Conservation (phyloP, 2,113 vertebrate species). For the Marcusenius ussheri region DNA sequence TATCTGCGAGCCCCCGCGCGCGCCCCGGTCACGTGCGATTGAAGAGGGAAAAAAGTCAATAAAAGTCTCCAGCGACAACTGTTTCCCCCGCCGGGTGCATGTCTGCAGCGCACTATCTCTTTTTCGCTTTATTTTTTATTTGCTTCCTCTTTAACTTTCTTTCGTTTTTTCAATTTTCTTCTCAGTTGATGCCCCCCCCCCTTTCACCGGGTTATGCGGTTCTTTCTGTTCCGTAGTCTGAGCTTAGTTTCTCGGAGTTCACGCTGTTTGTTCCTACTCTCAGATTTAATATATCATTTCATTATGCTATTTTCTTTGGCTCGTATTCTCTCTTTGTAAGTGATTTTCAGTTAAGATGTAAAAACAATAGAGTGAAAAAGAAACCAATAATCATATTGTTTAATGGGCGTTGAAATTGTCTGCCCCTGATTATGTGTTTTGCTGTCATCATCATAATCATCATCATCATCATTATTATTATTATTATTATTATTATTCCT, state of each 20-base stretch:
- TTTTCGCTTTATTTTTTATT: constrained; percentile 57
- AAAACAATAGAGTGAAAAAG: not conserved
- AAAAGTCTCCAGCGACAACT: constrained; percentile 70
- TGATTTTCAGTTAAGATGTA: not conserved
- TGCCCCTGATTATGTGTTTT: not conserved
- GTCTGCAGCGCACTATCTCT: constrained; percentile 62
- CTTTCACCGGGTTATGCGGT: constrained; percentile 4
- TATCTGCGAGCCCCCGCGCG: constrained; percentile 53
- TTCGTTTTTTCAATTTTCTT: constrained; percentile 47
- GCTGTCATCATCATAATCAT: not conserved
- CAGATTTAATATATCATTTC: not conserved
- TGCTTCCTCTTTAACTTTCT: constrained; percentile 55
- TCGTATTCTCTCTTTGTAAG: not conserved
- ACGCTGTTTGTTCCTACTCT: not conserved
- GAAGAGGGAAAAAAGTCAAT: constrained; percentile 57
- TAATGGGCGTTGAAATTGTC: not conserved
- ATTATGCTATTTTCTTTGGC: not conserved
- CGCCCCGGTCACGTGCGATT: constrained; percentile 55
- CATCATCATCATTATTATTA: no score
- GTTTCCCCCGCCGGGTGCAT: constrained; percentile 63
- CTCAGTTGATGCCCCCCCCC: constrained; percentile 27
- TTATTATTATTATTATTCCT: not conserved
- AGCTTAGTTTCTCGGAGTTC: not conserved
- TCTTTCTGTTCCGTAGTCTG: not conserved
- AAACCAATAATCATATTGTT: not conserved